A percentile compares a stretch with the other conserved stretches of the same genome.
phyloP scores from a whole-genome alignment of 2,797 vertebrate genomes.

The Danio tinwini region DNA sequence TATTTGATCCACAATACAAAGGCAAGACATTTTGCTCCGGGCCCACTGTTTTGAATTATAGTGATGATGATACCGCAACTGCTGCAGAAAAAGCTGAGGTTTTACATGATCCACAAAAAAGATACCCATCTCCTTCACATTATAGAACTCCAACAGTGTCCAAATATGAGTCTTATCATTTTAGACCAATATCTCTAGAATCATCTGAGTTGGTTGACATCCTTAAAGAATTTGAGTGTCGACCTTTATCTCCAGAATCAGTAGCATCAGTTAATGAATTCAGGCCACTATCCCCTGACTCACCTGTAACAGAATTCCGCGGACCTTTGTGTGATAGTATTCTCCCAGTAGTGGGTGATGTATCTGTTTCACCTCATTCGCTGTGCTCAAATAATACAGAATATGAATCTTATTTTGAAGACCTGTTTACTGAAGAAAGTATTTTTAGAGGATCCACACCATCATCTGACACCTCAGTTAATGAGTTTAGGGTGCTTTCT shows the following conservation, averaged over 20 bases:
- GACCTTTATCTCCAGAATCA: constrained; percentile 67
- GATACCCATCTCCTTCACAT: not conserved
- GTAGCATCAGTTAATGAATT: constrained; percentile 29
- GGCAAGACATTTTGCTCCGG: constrained; percentile 66
- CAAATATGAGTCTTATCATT: constrained; percentile 59
- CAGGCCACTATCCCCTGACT: constrained; percentile 33
- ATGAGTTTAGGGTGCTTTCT: no score
- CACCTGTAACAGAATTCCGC: constrained; percentile 40
- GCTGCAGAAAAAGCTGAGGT: not conserved
- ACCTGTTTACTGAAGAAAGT: not conserved
- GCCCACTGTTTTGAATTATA: constrained; percentile 62
- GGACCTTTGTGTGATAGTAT: not conserved
- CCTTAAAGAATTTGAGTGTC: constrained; percentile 45
- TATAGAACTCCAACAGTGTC: not conserved
- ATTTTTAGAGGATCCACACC: not conserved
- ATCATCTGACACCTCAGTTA: not conserved
- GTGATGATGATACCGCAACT: constrained; percentile 39
- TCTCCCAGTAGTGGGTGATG: not conserved
- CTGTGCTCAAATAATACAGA: constrained; percentile 62
- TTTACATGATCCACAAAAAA: not conserved
- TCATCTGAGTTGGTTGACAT: constrained; percentile 7
- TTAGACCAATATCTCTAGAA: constrained; percentile 60
- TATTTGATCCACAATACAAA: constrained; percentile 71
- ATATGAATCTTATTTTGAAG: constrained; percentile 51
- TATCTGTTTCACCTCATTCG: constrained; percentile 65